A percentile compares a stretch with the other conserved stretches of the same genome.
phyloP scores from a whole-genome alignment of 2,888 invertebrate genomes.

The Agrypnus murinus region DNA sequence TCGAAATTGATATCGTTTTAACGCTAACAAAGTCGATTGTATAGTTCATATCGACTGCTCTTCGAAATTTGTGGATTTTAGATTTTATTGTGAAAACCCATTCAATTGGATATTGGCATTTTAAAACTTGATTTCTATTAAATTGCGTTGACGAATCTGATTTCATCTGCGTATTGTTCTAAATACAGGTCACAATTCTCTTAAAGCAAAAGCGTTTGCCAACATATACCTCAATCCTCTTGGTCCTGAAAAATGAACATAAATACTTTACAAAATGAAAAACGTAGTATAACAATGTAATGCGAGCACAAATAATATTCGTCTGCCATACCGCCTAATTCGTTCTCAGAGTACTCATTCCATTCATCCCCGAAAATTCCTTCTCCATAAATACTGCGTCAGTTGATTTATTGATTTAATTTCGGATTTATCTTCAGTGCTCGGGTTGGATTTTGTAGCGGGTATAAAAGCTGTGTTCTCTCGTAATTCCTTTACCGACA shows the following conservation, averaged over 20 bases:
- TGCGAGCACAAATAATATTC: conserved; percentile 24
- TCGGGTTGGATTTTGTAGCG: conserved; percentile 19
- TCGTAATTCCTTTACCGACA: conserved; percentile 12
- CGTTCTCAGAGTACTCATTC: conserved; percentile 16
- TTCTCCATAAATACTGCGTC: conserved; percentile 29
- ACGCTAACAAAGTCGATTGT: conserved; percentile 25
- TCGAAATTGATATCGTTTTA: conserved; percentile 40
- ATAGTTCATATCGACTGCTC: neutral
- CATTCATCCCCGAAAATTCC: conserved; percentile 26
- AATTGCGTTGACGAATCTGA: conserved; percentile 11
- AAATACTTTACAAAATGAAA: conserved; percentile 28
- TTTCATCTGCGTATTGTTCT: conserved; percentile 16
- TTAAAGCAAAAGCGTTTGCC: neutral
- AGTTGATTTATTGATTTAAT: conserved; percentile 42
- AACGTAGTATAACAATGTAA: conserved; percentile 24
- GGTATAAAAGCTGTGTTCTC: conserved; percentile 29
- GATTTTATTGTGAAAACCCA: conserved; percentile 21
- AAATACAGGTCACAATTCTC: conserved; percentile 11
- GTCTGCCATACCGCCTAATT: conserved; percentile 22
- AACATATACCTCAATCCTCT: conserved; percentile 19
- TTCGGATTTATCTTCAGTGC: conserved; percentile 36
- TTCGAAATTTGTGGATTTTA: conserved; percentile 5
- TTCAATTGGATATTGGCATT: conserved; percentile 4
- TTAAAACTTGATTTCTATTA: conserved; percentile 16
- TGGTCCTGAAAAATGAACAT: conserved; percentile 22